Conservation (phyloP, 1,140 invertebrate species). For the Gonioctena quinquepunctata region DNA sequence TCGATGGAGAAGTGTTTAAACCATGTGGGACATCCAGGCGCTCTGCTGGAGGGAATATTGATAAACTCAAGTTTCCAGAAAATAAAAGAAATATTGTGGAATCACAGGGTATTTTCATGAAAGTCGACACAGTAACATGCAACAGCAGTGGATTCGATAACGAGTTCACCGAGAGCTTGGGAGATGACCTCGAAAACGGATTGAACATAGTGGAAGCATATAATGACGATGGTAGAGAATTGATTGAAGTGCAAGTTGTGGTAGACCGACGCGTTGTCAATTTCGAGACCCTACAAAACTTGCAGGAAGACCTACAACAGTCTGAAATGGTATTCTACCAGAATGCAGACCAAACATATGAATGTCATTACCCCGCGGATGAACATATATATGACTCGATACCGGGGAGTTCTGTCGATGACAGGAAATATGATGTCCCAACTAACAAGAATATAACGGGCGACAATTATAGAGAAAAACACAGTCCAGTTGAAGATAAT, state of each 20-base stretch:
- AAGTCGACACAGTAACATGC: neutral
- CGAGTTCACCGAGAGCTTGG: constrained; percentile 28
- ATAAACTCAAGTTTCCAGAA: neutral
- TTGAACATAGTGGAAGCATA: constrained; percentile 36
- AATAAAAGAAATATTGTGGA: neutral
- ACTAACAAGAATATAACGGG: too few relatives aligned
- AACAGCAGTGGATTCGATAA: constrained; percentile 10
- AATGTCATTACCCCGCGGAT: too few relatives aligned
- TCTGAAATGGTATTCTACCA: constrained; percentile 19
- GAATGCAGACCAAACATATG: neutral
- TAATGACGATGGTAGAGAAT: constrained; percentile 36
- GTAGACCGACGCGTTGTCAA: constrained; percentile 10
- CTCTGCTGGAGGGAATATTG: neutral
- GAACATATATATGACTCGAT: too few relatives aligned
- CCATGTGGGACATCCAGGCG: neutral
- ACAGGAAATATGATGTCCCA: too few relatives aligned
- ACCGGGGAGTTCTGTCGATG: too few relatives aligned
- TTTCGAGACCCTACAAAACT: neutral
- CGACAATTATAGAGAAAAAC: too few relatives aligned
- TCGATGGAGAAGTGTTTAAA: neutral
- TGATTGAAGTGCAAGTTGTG: constrained; percentile 22
- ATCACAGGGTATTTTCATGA: neutral
- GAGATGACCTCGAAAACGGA: constrained; percentile 27
- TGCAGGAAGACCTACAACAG: neutral
- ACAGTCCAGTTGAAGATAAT: too few relatives aligned